Evolutionary conservation across 23 tunicate genomes (phyloP).

Genomic region (Phallusia fumigata): DNA sequence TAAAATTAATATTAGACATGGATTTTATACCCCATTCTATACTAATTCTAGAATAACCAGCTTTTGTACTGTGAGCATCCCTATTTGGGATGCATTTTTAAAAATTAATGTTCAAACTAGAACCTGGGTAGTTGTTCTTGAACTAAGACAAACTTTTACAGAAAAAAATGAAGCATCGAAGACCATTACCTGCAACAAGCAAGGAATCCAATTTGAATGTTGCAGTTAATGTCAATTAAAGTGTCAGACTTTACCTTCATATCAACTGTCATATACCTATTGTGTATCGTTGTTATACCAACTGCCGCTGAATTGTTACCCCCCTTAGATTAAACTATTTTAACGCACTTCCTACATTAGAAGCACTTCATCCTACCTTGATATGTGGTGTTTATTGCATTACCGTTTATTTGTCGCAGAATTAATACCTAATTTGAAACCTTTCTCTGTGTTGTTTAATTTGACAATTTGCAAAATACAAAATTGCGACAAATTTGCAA

Average conservation of each 20-base stretch:
- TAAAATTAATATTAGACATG: too few relatives aligned
- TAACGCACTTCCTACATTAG: neutral
- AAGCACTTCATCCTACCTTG: neutral
- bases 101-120: neutral
- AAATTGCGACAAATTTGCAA: too few relatives aligned
- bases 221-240: slow-evolving; percentile 1
- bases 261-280: neutral
- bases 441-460: too few relatives aligned
- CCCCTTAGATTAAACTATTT: neutral
- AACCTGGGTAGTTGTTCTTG: too few relatives aligned
- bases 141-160: neutral
- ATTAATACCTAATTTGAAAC: too few relatives aligned
- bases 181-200: neutral
- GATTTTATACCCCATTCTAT: too few relatives aligned
- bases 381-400: too few relatives aligned
- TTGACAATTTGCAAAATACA: too few relatives aligned
- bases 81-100: neutral
- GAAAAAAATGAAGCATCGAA: neutral
- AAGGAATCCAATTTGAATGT: neutral
- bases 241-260: neutral
- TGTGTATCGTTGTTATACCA: neutral
- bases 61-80: too few relatives aligned
- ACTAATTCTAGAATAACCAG: neutral
- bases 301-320: neutral
- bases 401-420: too few relatives aligned